These are phyloP conservation scores for Acrocephalus scirpaceus DNA, from an alignment of 2,797 vertebrate genomes.

Conservation along the genomic window DNA sequence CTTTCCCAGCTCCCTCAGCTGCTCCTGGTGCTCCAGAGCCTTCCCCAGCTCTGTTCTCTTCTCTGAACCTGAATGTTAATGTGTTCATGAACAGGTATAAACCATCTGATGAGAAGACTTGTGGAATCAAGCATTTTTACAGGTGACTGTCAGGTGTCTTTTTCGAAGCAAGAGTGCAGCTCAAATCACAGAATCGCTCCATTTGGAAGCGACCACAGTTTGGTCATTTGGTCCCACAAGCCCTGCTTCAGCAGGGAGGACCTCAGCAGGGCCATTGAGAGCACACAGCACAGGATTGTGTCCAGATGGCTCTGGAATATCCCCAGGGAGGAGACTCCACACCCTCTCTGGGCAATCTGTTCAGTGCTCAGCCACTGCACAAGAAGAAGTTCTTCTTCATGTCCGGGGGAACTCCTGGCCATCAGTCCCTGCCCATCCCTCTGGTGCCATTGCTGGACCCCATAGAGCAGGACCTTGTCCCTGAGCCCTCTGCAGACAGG, in stretches of 20 bases:
- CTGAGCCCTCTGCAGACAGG: not conserved
- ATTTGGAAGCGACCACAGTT: not conserved
- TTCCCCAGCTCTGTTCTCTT: not conserved
- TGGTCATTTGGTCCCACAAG: too few relatives aligned
- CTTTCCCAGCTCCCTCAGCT: not conserved
- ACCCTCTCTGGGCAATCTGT: not conserved
- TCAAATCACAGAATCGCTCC: not conserved
- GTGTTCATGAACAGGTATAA: accelerated
- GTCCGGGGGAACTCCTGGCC: not conserved
- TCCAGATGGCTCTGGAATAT: too few relatives aligned
- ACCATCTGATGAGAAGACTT: accelerated
- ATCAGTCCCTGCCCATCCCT: not conserved
- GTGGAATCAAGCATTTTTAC: not conserved
- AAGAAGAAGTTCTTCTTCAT: not conserved
- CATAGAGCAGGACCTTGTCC: not conserved
- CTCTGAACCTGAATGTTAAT: not conserved
- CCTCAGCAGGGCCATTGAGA: not conserved
- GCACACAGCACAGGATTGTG: accelerated
- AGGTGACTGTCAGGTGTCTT: not conserved
- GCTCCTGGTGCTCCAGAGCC: accelerated
- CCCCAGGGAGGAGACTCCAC: not conserved
- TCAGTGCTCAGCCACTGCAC: accelerated
- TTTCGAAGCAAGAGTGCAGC: not conserved
- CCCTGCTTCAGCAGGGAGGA: not conserved
- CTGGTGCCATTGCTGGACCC: not conserved